Base-by-base conservation (phyloP, 2,888 invertebrate genomes). In the Prosopocoilus inquinatus region DNA sequence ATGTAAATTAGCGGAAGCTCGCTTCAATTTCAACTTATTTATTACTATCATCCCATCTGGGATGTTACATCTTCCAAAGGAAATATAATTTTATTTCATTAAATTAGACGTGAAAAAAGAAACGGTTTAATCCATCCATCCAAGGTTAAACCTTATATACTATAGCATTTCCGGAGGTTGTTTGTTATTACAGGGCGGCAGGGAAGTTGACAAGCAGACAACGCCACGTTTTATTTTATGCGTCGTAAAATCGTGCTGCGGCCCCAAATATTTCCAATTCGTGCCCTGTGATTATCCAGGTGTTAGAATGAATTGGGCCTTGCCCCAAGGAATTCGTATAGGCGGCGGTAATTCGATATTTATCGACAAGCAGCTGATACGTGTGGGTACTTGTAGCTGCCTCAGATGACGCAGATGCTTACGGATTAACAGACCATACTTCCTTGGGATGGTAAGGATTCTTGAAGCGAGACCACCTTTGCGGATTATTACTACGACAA, bases 401-500 rank as follows among this genome's bases (percentile, higher is more conserved):
- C 48, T 35, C 38, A 47, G 53, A 47, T 54, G 54, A 28, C 43
- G 58, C 58, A 58, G 58, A 58, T 58, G 58, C 53, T 55, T 45
- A 39, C 53, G 35, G 55, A 52, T 58, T 58, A 58, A 55, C 55
- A 55, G 55, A 58, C 58, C 58, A 48, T 58, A 52, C 52, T 58
- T 58, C 55, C 55, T 58, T 41, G 28, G 33, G 50, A 38, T 55
- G 39, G 44, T 39, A 34, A 49, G 34, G 36, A 46, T 20, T 53
- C 43, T 20, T 54, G 44, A n/a, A 43, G 43, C 44, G 41, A 50
- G 52, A 55, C 55, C 55, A 53, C 49, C 52, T 55, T 53, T 52
- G 54, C 58, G 43, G 47, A 48, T 41, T 53, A 47, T 47, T 53
- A 28, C n/a, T 13, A 11, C 12, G 16, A 32, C 16, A 32, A 28